Evolutionary conservation across 2,113 vertebrate genomes (phyloP).

Genomic region (Axis porcinus): DNA sequence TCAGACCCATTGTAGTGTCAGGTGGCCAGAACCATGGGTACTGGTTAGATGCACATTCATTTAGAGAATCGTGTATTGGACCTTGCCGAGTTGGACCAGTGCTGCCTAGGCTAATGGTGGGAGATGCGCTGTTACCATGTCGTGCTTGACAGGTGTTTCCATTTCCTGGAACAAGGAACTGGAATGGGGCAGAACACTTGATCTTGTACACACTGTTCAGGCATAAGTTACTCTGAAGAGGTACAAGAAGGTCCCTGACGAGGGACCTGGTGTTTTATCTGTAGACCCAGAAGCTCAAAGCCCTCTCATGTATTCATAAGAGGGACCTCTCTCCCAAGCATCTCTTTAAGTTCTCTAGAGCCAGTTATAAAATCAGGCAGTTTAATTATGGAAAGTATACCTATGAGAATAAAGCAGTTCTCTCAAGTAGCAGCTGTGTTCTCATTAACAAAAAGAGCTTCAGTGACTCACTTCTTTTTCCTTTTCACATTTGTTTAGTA

Average conservation of each 20-base stretch:
- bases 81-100: no score
- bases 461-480: not conserved
- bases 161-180: not conserved
- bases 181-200: not conserved
- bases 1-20: not conserved
- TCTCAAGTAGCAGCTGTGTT: not conserved
- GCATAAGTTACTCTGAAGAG: not conserved
- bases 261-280: not conserved
- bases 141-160: not conserved
- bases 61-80: not conserved
- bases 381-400: slow-evolving; percentile 44
- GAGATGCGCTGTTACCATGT: not conserved
- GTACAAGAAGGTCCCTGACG: not conserved
- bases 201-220: not conserved
- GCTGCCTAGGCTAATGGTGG: not conserved
- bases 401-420: slow-evolving; percentile 13
- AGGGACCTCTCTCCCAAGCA: not conserved
- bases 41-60: not conserved
- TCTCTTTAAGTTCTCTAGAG: slow-evolving; percentile 17
- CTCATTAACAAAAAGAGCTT: slow-evolving; percentile 17
- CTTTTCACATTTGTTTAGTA: not conserved
- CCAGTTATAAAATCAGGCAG: slow-evolving; percentile 23
- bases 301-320: not conserved
- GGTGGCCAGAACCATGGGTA: not conserved
- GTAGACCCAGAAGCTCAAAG: not conserved